Conservation (phyloP, 2,888 invertebrate species). For the Ophion costatus region DNA sequence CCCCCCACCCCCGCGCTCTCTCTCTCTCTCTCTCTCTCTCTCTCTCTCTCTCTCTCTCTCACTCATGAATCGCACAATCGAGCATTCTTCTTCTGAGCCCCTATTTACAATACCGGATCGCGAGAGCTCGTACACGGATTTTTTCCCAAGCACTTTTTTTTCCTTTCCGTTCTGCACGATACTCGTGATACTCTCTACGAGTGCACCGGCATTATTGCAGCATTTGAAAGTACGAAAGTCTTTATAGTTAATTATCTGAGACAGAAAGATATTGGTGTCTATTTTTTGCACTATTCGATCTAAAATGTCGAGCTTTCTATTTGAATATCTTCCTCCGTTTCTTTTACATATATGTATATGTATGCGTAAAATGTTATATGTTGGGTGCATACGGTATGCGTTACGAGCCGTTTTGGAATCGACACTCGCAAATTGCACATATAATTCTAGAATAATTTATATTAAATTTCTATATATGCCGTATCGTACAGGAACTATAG, state of each 20-base stretch:
- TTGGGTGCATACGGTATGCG: conserved; percentile 37
- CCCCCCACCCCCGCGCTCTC: conserved; percentile 30
- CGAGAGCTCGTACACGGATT: conserved; percentile 36
- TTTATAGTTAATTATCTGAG: conserved; percentile 2
- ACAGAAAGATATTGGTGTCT: conserved; percentile 8
- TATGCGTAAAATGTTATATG: conserved; percentile 29
- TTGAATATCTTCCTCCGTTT: neutral
- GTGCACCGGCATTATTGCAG: neutral
- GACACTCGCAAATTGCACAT: conserved; percentile 66
- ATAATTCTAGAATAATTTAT: conserved; percentile 75
- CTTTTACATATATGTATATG: conserved; percentile 13
- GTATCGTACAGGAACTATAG: conserved; percentile 79
- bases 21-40: conserved; percentile 28
- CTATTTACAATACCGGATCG: conserved; percentile 58
- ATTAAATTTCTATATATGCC: conserved; percentile 70
- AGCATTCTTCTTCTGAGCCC: conserved; percentile 49
- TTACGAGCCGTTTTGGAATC: conserved; percentile 51
- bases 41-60: conserved; percentile 25
- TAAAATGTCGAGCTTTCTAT: conserved; percentile 14
- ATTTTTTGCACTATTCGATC: conserved; percentile 21
- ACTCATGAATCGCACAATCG: conserved; percentile 49
- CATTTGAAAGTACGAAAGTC: conserved; percentile 17
- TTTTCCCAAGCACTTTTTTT: conserved; percentile 19
- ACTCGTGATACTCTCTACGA: neutral
- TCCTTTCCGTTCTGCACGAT: conserved; percentile 7